These are phyloP conservation scores for Barbus barbus DNA, from an alignment of 2,113 vertebrate species.

Conservation along the genomic window DNA sequence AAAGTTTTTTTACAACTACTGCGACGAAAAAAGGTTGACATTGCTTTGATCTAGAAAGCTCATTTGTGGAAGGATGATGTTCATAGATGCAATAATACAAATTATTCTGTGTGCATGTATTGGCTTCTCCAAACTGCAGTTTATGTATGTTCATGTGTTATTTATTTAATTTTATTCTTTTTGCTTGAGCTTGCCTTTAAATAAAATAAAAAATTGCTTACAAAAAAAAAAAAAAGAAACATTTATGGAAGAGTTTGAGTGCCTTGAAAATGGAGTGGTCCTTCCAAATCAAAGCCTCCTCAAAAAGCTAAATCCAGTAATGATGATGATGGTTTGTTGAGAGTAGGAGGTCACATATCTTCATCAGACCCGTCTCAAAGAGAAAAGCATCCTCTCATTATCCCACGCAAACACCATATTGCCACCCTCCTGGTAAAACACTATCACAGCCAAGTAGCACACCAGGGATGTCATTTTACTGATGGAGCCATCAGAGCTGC, in stretches of 20 bases:
- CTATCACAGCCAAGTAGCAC: slow-evolving; percentile 14
- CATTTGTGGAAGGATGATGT: no score
- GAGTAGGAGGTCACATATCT: slow-evolving; percentile 19
- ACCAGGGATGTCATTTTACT: not conserved
- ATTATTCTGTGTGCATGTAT: no score
- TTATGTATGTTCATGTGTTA: no score
- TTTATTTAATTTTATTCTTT: no score
- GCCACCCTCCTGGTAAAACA: slow-evolving; percentile 16
- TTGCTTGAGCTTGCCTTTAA: no score
- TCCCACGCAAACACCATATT: slow-evolving; percentile 3
- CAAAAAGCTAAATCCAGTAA: not conserved
- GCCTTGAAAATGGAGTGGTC: not conserved
- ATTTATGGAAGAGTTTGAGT: slow-evolving; percentile 5
- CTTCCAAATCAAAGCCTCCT: slow-evolving; percentile 14
- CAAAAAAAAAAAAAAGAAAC: no score
- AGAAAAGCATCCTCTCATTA: slow-evolving; percentile 34
- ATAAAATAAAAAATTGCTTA: no score
- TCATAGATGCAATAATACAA: no score
- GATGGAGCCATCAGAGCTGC: not conserved
- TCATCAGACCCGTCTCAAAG: not conserved
- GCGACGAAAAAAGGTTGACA: no score
- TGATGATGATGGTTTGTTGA: slow-evolving; percentile 26
- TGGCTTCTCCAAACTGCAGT: no score
- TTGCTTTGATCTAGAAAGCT: no score
- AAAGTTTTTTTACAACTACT: no score